These are phyloP conservation scores for Drosophila bunnanda DNA, from an alignment of 2,888 invertebrate species.

Conservation along the genomic window DNA sequence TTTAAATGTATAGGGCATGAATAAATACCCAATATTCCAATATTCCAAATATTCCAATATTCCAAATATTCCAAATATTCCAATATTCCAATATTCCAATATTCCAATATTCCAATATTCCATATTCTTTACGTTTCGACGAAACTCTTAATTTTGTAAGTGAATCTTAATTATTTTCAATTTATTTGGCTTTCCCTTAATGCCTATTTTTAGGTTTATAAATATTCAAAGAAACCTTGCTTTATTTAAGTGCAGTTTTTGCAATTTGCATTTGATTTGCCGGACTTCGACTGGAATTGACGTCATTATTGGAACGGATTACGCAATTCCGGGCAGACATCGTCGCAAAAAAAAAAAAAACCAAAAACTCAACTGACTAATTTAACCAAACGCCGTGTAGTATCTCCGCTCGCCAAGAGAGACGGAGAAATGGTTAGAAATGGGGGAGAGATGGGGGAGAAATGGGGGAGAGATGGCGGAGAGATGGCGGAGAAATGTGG, in stretches of 20 bases:
- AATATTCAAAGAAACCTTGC: background rate
- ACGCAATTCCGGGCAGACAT: slow-evolving; percentile 64
- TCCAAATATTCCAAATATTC: too few species aligned
- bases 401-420: slow-evolving; percentile 47
- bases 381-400: slow-evolving; percentile 57
- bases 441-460: slow-evolving; percentile 4
- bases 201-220: background rate
- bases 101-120: too few species aligned
- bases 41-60: too few species aligned
- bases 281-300: slow-evolving; percentile 42
- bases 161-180: background rate
- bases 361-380: slow-evolving; percentile 57
- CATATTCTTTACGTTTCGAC: background rate
- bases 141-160: background rate
- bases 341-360: slow-evolving; percentile 7
- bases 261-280: slow-evolving; percentile 24
- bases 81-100: too few species aligned
- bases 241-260: slow-evolving; percentile 3
- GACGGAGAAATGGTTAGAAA: slow-evolving; percentile 14
- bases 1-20: too few species aligned
- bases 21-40: too few species aligned
- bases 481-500: background rate
- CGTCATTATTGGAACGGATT: slow-evolving; percentile 63
- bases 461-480: background rate
- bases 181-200: background rate